phyloP scores from a whole-genome alignment of 1,140 invertebrate species.

The Drosophila guanche region DNA sequence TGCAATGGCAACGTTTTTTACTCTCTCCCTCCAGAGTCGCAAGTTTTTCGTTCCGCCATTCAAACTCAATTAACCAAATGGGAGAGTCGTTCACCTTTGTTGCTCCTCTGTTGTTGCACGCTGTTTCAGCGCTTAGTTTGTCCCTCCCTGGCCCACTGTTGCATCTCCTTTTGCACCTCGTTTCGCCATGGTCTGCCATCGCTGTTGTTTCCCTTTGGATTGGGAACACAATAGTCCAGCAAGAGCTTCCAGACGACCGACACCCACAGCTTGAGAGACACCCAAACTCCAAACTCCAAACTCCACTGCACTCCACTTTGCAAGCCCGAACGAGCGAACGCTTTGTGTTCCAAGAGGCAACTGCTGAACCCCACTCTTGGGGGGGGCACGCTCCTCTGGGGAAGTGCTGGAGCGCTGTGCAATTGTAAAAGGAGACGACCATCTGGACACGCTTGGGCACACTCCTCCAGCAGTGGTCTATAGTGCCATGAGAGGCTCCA shows the following conservation, averaged over 20 bases:
- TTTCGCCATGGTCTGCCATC: no score
- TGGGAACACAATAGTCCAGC: constrained; percentile 19
- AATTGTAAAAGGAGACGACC: constrained; percentile 41
- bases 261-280: constrained; percentile 21
- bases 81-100: constrained; percentile 68
- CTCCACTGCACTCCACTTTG: constrained; percentile 67
- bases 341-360: constrained; percentile 40
- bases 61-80: constrained; percentile 74
- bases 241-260: constrained; percentile 22
- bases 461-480: constrained; percentile 11
- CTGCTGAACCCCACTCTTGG: constrained; percentile 20
- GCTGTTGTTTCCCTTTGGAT: constrained; percentile 7
- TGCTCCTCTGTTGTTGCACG: constrained; percentile 23
- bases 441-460: constrained; percentile 69
- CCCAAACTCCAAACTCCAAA: background rate
- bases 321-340: constrained; percentile 9
- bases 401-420: background rate
- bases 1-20: constrained; percentile 44
- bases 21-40: constrained; percentile 17
- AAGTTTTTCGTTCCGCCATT: constrained; percentile 65
- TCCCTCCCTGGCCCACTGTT: background rate
- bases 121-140: no score
- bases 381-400: constrained; percentile 25
- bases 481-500: no score
- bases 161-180: no score